Evolutionary conservation across 2,113 vertebrate species (phyloP).

Genomic region (Urocitellus parryii): DNA sequence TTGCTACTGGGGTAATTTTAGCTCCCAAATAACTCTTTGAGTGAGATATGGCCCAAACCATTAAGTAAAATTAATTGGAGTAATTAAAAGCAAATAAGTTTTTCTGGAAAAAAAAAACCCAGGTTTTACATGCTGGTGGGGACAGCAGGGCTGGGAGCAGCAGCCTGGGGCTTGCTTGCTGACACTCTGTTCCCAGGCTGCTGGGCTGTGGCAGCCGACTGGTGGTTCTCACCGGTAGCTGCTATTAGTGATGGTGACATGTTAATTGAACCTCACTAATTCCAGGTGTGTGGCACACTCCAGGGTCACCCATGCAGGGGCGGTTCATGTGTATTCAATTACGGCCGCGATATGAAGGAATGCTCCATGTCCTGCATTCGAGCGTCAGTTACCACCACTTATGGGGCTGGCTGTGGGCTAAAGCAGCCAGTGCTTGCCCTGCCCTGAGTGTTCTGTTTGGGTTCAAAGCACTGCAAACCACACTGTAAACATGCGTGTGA

Average conservation of each 20-base stretch:
- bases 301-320: constrained; percentile 84
- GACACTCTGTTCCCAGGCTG: constrained; percentile 43
- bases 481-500: not conserved
- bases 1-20: not conserved
- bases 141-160: constrained; percentile 70
- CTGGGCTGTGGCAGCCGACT: constrained; percentile 70
- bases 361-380: constrained; percentile 77
- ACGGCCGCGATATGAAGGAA: constrained; percentile 81
- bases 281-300: constrained; percentile 91
- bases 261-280: constrained; percentile 90
- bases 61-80: constrained; percentile 19
- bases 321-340: constrained; percentile 87
- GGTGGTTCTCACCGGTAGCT: constrained; percentile 87
- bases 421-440: constrained; percentile 54
- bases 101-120: constrained; percentile 8
- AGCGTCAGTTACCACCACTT: constrained; percentile 81
- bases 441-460: not conserved
- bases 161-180: constrained; percentile 72
- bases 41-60: not conserved
- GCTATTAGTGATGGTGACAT: constrained; percentile 87
- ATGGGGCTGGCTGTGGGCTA: constrained; percentile 1
- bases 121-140: constrained; percentile 67
- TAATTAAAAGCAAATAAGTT: not conserved
- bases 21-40: not conserved
- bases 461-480: not conserved